Evolutionary conservation across 1,140 invertebrate species (phyloP).

Genomic region (Drosophila pseudoananassae): DNA sequence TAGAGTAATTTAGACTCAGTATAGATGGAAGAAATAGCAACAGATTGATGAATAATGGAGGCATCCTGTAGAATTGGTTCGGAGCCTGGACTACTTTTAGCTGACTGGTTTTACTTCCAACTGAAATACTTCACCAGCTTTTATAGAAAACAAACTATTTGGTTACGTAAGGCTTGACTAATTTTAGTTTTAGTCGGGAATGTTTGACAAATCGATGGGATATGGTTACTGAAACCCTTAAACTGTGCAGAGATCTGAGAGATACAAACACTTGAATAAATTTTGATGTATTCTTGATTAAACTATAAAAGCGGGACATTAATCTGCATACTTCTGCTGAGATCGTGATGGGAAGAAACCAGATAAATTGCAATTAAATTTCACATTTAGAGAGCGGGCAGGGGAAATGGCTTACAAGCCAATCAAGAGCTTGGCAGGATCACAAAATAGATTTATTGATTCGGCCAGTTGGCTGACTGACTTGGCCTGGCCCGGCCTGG

Average conservation of each 20-base stretch:
- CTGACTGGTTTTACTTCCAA: background rate
- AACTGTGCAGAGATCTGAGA: background rate
- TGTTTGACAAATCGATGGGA: background rate
- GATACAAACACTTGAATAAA: background rate
- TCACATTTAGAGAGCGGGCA: background rate
- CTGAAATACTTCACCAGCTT: background rate
- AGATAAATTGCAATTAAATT: slow-evolving; percentile 1
- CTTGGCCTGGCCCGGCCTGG: background rate
- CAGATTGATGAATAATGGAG: background rate
- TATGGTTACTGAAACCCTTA: background rate
- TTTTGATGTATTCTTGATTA: background rate
- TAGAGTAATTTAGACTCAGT: background rate
- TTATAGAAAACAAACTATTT: background rate
- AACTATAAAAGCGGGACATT: background rate
- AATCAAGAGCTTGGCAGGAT: slow-evolving; percentile 12
- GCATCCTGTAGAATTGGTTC: background rate
- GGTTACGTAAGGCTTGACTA: background rate
- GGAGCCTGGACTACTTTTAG: background rate
- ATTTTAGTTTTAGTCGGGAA: background rate
- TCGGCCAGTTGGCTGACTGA: background rate
- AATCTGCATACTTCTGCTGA: background rate
- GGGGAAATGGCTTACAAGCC: background rate
- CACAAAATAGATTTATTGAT: slow-evolving; percentile 33
- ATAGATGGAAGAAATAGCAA: slow-evolving; percentile 5
- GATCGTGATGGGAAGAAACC: background rate